Base-by-base conservation (phyloP, 1,140 invertebrate genomes). In the Babylonia areolata region DNA sequence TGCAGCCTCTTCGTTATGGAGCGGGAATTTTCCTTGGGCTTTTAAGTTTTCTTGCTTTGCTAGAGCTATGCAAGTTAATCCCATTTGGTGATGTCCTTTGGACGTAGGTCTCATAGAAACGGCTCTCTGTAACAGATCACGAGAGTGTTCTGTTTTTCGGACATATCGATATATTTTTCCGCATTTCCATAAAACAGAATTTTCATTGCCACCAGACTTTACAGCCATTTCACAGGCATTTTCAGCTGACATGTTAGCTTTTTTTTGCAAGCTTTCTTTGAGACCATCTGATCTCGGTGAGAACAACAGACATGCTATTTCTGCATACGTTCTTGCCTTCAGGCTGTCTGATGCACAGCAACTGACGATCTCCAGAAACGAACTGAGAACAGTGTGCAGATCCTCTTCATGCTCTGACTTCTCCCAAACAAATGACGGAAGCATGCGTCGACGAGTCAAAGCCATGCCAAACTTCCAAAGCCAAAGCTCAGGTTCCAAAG, bases 391-490 rank as follows among this genome's bases (percentile, higher is more conserved):
- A 17, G 39, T 33, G 1, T 37, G 46, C 11, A 37, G 40, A 1
- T 77, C 1, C 2, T 77, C 37, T 33, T 77, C 33, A 6, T 40
- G 11, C 3, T 11, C 28, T 9, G 37, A 15, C 5, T 37, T 37
- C 20, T 77, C 40, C n/a, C n/a, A n/a, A n/a, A n/a, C n/a, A n/a
- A n/a, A n/a, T 6, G 28, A 9, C 17, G 20, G 35, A 77, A 77
- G 75, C 37, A 54, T 0, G 15, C 82, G 37, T 3, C 82, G 82
- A 12, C 37, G 40, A 9, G 37, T 73, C 20, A 84, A 69, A 73
- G 64, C 82, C 40, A 84, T 28, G 33, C 82, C 82, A 37, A 84
- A 84, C 31, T 40, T 84, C 82, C 82, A 84, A 64, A 84, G 64
- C 69, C 64, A 84, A 73, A 42, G 23, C n/a, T 84, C 82, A 31